Evolutionary conservation across 2,888 invertebrate genomes (phyloP).

Genomic region (Lampropteryx suffumata): DNA sequence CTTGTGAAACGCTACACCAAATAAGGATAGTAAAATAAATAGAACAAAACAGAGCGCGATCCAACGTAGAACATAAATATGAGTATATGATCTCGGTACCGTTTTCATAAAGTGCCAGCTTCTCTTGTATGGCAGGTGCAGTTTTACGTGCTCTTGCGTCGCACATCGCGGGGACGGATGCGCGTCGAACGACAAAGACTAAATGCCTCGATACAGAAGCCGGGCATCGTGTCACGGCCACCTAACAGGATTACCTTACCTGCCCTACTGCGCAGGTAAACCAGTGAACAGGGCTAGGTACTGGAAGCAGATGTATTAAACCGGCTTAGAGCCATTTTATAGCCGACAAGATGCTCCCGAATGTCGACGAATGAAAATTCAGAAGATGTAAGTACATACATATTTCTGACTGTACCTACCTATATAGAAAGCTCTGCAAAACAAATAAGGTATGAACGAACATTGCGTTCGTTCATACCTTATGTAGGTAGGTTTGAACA

Average conservation of each 20-base stretch:
- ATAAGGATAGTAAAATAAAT: conserved; percentile 39
- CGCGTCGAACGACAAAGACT: conserved; percentile 56
- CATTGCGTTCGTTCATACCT: no score
- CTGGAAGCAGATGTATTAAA: conserved; percentile 63
- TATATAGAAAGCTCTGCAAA: no score
- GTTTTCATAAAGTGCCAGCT: conserved; percentile 80
- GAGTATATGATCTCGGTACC: conserved; percentile 63
- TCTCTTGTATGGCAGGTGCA: conserved; percentile 76
- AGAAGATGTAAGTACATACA: no score
- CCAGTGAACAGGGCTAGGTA: conserved; percentile 50
- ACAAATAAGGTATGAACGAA: no score
- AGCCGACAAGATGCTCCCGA: no score
- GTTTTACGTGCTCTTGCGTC: conserved; percentile 70
- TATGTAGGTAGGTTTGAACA: no score
- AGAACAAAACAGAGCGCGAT: conserved; percentile 45
- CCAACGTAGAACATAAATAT: conserved; percentile 51
- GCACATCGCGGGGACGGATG: conserved; percentile 72
- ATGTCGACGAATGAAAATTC: no score
- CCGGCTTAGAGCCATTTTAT: conserved; percentile 61
- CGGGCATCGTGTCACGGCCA: conserved; percentile 80
- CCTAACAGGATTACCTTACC: conserved; percentile 80
- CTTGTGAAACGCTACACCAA: conserved; percentile 62
- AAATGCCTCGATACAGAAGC: conserved; percentile 71
- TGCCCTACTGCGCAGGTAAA: conserved; percentile 77
- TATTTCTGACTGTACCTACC: no score